Base-by-base conservation (phyloP, 2,888 invertebrate species). In the Aethes cnicana region DNA sequence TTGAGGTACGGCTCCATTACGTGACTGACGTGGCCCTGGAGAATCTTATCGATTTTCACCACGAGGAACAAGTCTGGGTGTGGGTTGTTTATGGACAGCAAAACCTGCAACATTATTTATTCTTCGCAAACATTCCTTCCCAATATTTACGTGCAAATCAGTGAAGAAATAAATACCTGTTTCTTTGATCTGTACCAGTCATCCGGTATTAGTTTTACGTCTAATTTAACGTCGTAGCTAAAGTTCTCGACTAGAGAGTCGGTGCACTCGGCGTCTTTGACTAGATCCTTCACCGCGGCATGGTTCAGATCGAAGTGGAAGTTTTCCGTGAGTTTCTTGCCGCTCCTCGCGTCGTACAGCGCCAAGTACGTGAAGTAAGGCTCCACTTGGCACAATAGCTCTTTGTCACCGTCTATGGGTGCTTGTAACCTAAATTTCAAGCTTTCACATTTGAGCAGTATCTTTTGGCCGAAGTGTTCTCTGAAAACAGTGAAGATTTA, bases 11-110 rank as follows among this genome's bases (percentile, higher is more conserved):
- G 95, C 68, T 98, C 98, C 16, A 95, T 90, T 3, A 95, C 95
- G 76, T 95, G 95, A 63, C 93, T 94, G 55, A 98, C 95, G 58
- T 94, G 93, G 3, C 95, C 97, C 88, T 98, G 98, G 3, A 98
- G 91, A 55, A 98, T 95, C 82, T 98, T 98, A 73, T 98, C 98
- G 56, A 98, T 95, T 69, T 95, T 93, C 33, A 97, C 94, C n/a
- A 98, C 97, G 60, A 98, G 76, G 84, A 95, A 98, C 65, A 98
- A 93, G 72, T 98, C 98, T 4, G 96, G 93, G 83, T 97, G 96
- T 1, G 97, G 95, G 74, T 95, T 95, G 60, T 94, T 95, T 53
- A 98, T 93, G 65, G 95, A 97, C 69, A 98, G 92, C 55, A 98
- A 90, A n/a, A 95, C 97, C 93, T 97, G 91, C 4, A 77, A 82